These are phyloP conservation scores for Serrognathus titanus DNA, from an alignment of 2,888 invertebrate genomes.

Conservation along the genomic window DNA sequence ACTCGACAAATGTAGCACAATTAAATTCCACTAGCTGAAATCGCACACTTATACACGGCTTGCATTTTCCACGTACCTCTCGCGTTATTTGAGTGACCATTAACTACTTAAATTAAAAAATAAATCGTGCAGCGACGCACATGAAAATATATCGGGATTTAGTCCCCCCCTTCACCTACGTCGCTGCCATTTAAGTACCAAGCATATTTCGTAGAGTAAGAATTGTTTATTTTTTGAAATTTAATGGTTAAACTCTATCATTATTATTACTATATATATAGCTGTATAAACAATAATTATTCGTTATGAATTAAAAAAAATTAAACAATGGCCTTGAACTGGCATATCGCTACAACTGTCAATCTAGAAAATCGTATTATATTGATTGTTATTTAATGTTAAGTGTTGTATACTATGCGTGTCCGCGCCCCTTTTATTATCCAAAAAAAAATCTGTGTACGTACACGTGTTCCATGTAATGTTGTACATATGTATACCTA, in stretches of 20 bases:
- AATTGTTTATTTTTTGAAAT: neutral
- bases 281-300: slow-evolving; percentile 45
- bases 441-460: neutral
- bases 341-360: slow-evolving; percentile 44
- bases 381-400: slow-evolving; percentile 20
- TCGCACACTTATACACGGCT: no score
- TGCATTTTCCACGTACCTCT: no score
- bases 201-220: no score
- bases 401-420: slow-evolving; percentile 2
- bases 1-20: no score
- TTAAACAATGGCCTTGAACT: slow-evolving; percentile 37
- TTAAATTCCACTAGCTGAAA: no score
- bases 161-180: no score
- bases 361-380: slow-evolving; percentile 34
- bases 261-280: slow-evolving; percentile 23
- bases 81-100: no score
- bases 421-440: neutral
- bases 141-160: no score
- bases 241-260: neutral
- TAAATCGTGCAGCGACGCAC: no score
- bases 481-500: slow-evolving; percentile 5
- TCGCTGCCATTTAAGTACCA: no score
- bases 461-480: no score
- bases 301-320: slow-evolving; percentile 22
- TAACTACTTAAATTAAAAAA: no score